Percentiles rank a stretch among this genome's conserved stretches.
These are phyloP conservation scores for Muricea muricata DNA, from an alignment of 92 coral and sea anemone species.

Conservation along the genomic window DNA sequence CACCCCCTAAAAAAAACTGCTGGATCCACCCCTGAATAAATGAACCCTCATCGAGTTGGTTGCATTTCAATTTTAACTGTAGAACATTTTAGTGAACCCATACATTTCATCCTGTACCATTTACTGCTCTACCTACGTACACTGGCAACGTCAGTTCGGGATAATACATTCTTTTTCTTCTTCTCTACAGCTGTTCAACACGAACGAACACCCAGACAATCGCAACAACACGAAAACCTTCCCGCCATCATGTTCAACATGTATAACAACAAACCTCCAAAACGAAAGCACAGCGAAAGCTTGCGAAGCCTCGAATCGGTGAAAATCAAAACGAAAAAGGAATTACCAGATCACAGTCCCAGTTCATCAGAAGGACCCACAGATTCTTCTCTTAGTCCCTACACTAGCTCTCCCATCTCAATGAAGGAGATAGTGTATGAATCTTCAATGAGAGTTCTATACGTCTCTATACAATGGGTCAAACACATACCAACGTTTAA, in stretches of 20 bases:
- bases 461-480: constrained; percentile 98
- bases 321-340: constrained; percentile 65
- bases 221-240: constrained; percentile 64
- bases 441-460: constrained; percentile 88
- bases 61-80: too few relatives aligned
- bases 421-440: constrained; percentile 83
- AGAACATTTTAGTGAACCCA: too few relatives aligned
- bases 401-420: constrained; percentile 51
- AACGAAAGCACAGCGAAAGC: constrained; percentile 74
- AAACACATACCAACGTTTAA: constrained; percentile 94
- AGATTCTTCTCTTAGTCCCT: constrained; percentile 85
- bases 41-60: too few relatives aligned
- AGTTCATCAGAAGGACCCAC: constrained; percentile 69
- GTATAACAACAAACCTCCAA: constrained; percentile 67
- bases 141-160: too few relatives aligned
- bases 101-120: too few relatives aligned
- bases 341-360: constrained; percentile 62
- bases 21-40: too few relatives aligned
- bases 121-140: too few relatives aligned
- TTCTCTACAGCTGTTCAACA: constrained; percentile 85
- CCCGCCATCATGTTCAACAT: constrained; percentile 33
- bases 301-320: constrained; percentile 51
- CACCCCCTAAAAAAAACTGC: too few relatives aligned
- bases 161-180: neutral
- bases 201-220: constrained; percentile 88